A percentile compares a stretch with the other conserved stretches of the same genome.
These are phyloP conservation scores for Brachionus plicatilis DNA, from an alignment of 1,140 invertebrate genomes.

Conservation along the genomic window DNA sequence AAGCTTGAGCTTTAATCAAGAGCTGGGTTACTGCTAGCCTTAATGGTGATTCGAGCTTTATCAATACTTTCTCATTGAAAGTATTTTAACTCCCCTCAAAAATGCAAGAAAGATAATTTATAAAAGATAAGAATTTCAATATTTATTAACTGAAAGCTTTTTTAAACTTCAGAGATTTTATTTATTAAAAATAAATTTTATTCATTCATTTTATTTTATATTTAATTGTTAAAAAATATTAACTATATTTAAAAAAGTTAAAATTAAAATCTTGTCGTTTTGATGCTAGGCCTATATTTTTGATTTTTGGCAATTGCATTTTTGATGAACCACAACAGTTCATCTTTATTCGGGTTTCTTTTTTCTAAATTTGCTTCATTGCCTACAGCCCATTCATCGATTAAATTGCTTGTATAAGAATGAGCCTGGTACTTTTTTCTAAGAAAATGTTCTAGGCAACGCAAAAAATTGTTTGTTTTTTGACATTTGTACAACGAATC, in stretches of 20 bases:
- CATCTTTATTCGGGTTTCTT: not conserved
- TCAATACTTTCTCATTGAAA: too few species aligned
- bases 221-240: not conserved
- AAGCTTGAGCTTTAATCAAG: too few species aligned
- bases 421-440: not conserved
- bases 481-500: not conserved
- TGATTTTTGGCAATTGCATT: constrained; percentile 17
- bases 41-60: too few species aligned
- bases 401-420: not conserved
- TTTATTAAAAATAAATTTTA: too few species aligned
- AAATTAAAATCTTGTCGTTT: not conserved
- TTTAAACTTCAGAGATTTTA: too few species aligned
- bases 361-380: not conserved
- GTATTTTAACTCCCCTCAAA: too few species aligned
- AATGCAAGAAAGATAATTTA: too few species aligned
- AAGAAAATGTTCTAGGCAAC: not conserved
- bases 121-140: too few species aligned
- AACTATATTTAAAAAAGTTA: not conserved
- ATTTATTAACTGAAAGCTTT: too few species aligned
- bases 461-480: not conserved
- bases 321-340: not conserved
- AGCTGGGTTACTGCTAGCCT: too few species aligned
- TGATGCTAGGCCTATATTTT: not conserved
- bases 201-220: too few species aligned
- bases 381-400: not conserved